Evolutionary conservation across 2,797 vertebrate genomes (phyloP).

Genomic region (Xerus rutilus): DNA sequence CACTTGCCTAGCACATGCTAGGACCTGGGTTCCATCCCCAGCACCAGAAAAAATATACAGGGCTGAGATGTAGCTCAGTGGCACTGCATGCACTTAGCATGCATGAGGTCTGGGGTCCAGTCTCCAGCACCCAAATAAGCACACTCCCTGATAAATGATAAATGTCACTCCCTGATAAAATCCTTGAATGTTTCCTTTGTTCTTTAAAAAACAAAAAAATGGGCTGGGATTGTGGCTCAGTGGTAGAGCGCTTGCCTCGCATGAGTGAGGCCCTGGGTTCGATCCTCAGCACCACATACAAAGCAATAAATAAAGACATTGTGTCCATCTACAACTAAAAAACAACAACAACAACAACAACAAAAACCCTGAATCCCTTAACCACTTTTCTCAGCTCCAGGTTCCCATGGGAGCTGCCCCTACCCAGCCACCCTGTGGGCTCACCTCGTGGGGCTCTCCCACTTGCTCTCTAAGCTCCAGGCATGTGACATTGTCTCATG

Average conservation of each 20-base stretch:
- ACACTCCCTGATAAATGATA: accelerated
- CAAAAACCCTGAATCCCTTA: background rate
- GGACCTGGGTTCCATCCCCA: background rate
- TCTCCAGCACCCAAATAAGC: background rate
- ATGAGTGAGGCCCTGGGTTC: no score
- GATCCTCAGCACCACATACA: no score
- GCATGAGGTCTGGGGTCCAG: no score
- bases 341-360: no score
- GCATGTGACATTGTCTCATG: background rate
- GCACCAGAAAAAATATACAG: no score
- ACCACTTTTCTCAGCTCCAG: background rate
- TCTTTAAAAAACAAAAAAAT: background rate
- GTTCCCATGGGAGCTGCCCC: background rate
- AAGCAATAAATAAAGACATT: no score
- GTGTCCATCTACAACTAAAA: no score
- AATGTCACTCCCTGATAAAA: background rate
- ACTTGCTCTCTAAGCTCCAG: background rate
- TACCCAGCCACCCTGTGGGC: accelerated
- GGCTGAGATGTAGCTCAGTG: no score
- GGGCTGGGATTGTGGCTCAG: no score
- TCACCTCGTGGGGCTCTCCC: accelerated
- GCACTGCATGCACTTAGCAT: no score
- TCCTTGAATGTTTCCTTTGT: background rate
- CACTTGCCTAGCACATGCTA: background rate
- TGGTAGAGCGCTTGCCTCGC: no score